Conservation (phyloP, 2,113 vertebrate species). For the Riparia riparia region DNA sequence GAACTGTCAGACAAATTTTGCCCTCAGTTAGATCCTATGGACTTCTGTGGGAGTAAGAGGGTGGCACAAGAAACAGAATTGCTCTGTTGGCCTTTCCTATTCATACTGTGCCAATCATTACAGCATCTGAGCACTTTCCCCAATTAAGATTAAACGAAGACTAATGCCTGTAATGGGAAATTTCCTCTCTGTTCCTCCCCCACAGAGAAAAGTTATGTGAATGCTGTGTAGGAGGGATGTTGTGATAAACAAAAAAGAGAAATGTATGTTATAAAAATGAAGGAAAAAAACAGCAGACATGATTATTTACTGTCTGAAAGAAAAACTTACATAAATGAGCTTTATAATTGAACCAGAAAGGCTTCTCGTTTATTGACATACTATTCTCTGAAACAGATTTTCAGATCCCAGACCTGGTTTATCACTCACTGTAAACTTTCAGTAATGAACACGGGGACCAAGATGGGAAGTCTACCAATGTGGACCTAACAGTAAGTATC, state of each 20-base stretch:
- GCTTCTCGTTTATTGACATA: background rate
- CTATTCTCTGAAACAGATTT: background rate
- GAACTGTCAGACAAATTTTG: background rate
- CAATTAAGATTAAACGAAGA: slow-evolving; percentile 36
- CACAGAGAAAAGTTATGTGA: background rate
- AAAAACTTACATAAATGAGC: background rate
- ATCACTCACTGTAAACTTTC: background rate
- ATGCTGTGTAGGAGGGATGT: background rate
- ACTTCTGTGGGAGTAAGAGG: background rate
- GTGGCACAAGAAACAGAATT: background rate
- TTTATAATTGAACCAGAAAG: slow-evolving; percentile 6
- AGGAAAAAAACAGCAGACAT: background rate
- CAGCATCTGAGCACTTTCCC: background rate
- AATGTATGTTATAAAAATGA: background rate
- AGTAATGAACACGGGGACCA: background rate
- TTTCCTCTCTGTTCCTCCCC: background rate
- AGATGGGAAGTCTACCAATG: background rate
- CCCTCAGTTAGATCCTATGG: background rate
- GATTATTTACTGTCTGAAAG: background rate
- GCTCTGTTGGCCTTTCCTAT: background rate
- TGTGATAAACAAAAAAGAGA: background rate
- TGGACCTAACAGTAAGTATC: background rate
- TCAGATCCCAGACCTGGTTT: background rate
- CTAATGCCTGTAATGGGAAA: background rate
- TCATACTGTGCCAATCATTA: slow-evolving; percentile 13